A percentile compares a stretch with the other conserved stretches of the same genome.
phyloP scores from a whole-genome alignment of 2,888 invertebrate genomes.

The Leucophora obtusa region DNA sequence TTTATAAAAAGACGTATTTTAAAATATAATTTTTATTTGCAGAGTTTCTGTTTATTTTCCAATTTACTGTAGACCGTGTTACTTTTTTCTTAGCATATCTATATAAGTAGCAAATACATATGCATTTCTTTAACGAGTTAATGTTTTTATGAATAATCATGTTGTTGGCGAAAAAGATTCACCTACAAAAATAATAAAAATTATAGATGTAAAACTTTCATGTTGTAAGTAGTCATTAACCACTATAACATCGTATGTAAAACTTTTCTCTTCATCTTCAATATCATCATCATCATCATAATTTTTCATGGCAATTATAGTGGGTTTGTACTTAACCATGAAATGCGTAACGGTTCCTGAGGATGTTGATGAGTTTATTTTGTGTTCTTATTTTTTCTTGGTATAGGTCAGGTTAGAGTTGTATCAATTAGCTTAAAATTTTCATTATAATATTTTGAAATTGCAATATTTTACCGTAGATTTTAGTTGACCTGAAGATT shows the following conservation, averaged over 20 bases:
- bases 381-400: background rate
- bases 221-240: conserved; percentile 20
- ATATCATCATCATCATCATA: conserved; percentile 29
- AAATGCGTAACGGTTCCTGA: conserved; percentile 26
- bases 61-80: background rate
- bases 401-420: background rate
- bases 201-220: background rate
- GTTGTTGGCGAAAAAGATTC: background rate
- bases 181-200: conserved; percentile 6
- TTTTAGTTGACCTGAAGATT: too few species aligned
- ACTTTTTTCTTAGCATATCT: background rate
- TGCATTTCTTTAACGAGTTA: background rate
- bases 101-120: conserved; percentile 5
- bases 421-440: too few species aligned
- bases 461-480: too few species aligned
- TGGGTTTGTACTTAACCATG: conserved; percentile 18
- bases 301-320: conserved; percentile 48
- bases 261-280: conserved; percentile 18
- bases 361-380: background rate
- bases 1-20: too few species aligned
- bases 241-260: background rate
- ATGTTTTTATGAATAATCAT: conserved; percentile 12
- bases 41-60: too few species aligned
- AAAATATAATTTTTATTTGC: too few species aligned
- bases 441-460: too few species aligned